Evolutionary conservation across 2,888 invertebrate species (phyloP).

Genomic region (Leucophora obtusa): DNA sequence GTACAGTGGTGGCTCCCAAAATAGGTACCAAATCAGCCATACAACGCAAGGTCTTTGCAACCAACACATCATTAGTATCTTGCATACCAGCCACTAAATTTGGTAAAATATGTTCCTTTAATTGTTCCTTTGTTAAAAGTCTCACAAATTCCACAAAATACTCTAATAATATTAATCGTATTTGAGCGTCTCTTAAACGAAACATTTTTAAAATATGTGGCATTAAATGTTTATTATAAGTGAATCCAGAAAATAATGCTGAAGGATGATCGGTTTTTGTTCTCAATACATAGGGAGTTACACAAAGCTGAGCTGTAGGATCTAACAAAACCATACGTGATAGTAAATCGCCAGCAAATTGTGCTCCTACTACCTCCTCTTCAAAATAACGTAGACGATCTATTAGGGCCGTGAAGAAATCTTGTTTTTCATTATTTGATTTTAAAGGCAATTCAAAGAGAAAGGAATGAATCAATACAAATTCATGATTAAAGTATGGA

Average conservation of each 20-base stretch:
- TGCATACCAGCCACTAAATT: slow-evolving; percentile 92
- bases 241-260: slow-evolving; percentile 84
- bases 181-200: slow-evolving; percentile 90
- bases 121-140: slow-evolving; percentile 86
- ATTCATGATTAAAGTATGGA: slow-evolving; percentile 91
- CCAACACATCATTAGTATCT: slow-evolving; percentile 90
- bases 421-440: slow-evolving; percentile 85
- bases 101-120: slow-evolving; percentile 89
- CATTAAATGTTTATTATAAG: slow-evolving; percentile 86
- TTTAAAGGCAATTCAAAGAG: slow-evolving; percentile 90
- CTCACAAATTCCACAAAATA: slow-evolving; percentile 88
- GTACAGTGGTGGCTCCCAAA: slow-evolving; percentile 88
- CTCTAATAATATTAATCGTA: slow-evolving; percentile 86
- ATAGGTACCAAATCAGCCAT: slow-evolving; percentile 91
- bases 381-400: slow-evolving; percentile 85
- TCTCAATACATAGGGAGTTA: slow-evolving; percentile 78
- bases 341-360: slow-evolving; percentile 87
- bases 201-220: slow-evolving; percentile 89
- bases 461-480: slow-evolving; percentile 90
- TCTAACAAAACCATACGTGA: slow-evolving; percentile 92
- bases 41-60: slow-evolving; percentile 88
- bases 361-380: slow-evolving; percentile 89
- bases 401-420: slow-evolving; percentile 87
- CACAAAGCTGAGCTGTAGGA: slow-evolving; percentile 84
- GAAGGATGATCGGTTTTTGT: slow-evolving; percentile 80